These are phyloP conservation scores for Zaprionus lachaisei DNA, from an alignment of 1,140 invertebrate species.

Conservation along the genomic window DNA sequence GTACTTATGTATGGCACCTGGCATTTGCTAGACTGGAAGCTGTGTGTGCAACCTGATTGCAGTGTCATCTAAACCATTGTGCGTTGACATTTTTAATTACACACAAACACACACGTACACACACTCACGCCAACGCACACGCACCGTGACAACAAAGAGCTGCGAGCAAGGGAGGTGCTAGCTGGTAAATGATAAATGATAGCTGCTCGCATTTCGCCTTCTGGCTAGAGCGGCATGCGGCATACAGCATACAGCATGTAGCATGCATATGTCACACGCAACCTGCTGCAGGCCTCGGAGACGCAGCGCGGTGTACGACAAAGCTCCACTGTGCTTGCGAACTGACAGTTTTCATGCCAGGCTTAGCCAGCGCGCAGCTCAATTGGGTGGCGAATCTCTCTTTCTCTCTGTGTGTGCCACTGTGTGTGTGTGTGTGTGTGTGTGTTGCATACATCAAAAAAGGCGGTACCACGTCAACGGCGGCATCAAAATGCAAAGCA, in stretches of 20 bases:
- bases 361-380: slow-evolving; percentile 56
- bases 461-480: slow-evolving; percentile 14
- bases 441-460: slow-evolving; percentile 28
- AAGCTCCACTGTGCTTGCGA: slow-evolving; percentile 4
- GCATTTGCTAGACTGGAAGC: slow-evolving; percentile 14
- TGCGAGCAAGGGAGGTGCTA: background rate
- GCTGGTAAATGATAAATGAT: slow-evolving; percentile 76
- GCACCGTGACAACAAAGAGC: slow-evolving; percentile 22
- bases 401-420: slow-evolving; percentile 4
- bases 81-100: slow-evolving; percentile 81
- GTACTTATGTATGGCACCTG: slow-evolving; percentile 20
- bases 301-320: background rate
- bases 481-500: slow-evolving; percentile 69
- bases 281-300: slow-evolving; percentile 5
- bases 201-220: slow-evolving; percentile 32
- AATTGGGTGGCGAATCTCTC: slow-evolving; percentile 12
- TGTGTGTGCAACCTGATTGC: slow-evolving; percentile 62
- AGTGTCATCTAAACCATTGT: slow-evolving; percentile 69
- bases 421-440: background rate
- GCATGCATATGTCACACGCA: slow-evolving; percentile 43
- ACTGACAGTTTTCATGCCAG: slow-evolving; percentile 19
- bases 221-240: slow-evolving; percentile 7
- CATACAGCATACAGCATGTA: slow-evolving; percentile 38
- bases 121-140: slow-evolving; percentile 52
- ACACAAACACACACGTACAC: slow-evolving; percentile 55